Conservation (phyloP, 2,113 vertebrate species). For the Oenanthe melanoleuca region DNA sequence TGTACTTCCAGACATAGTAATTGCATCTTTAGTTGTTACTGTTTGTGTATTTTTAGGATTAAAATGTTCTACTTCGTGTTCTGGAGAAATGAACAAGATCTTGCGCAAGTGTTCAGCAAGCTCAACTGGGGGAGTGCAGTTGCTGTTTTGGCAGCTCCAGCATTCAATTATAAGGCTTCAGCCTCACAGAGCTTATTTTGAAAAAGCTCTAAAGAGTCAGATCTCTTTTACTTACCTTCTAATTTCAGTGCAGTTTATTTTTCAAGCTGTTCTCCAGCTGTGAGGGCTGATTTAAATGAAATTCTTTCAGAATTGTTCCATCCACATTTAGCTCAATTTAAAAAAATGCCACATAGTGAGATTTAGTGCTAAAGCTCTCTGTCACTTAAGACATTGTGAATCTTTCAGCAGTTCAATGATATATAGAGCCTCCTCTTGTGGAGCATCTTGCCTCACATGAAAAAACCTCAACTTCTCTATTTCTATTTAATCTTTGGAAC, state of each 20-base stretch:
- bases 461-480: not conserved
- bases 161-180: not conserved
- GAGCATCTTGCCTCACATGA: not conserved
- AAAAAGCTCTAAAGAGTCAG: not conserved
- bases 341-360: not conserved
- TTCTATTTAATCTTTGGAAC: not conserved
- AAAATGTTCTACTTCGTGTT: not conserved
- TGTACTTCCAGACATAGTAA: not conserved
- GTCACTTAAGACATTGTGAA: not conserved
- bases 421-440: not conserved
- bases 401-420: not conserved
- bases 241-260: not conserved
- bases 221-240: slow-evolving; percentile 15
- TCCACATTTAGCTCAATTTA: not conserved
- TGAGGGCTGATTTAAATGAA: not conserved
- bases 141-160: slow-evolving; percentile 7
- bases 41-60: not conserved
- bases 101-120: not conserved
- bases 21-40: not conserved
- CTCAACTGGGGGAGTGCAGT: not conserved
- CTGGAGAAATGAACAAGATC: not conserved
- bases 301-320: not conserved
- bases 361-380: not conserved
- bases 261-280: not conserved
- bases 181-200: not conserved